Evolutionary conservation across 2,888 invertebrate species (phyloP).

Genomic region (Piscicola geometra): DNA sequence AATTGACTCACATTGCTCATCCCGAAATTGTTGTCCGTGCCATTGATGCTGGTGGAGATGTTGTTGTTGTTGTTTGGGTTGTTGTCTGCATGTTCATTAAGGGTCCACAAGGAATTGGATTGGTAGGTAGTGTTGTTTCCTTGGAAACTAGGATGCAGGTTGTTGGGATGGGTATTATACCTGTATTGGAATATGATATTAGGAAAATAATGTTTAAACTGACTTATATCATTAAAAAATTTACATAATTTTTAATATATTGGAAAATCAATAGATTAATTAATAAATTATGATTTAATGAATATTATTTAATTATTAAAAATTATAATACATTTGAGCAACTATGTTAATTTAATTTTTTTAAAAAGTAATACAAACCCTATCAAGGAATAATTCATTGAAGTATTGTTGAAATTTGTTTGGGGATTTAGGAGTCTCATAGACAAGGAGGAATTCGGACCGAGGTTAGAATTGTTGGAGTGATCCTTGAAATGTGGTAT

Average conservation of each 20-base stretch:
- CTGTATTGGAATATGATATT: neutral
- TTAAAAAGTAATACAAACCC: neutral
- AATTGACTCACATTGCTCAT: conserved; percentile 7
- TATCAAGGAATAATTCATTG: conserved; percentile 5
- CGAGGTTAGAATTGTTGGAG: neutral
- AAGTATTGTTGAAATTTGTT: conserved; percentile 9
- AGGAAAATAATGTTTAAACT: too few species aligned
- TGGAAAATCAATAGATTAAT: too few species aligned
- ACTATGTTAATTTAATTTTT: neutral
- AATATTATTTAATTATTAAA: too few species aligned
- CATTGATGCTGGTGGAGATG: neutral
- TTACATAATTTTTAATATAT: too few species aligned
- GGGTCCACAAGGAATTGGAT: neutral
- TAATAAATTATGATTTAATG: too few species aligned
- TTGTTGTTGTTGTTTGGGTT: neutral
- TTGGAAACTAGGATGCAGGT: neutral
- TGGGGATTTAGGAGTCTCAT: conserved; percentile 16
- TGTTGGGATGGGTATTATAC: conserved; percentile 14
- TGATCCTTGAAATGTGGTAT: conserved; percentile 21
- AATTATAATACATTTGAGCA: neutral
- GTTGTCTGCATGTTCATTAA: conserved; percentile 4
- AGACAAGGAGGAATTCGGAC: neutral
- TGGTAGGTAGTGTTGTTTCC: neutral
- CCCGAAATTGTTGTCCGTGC: neutral
- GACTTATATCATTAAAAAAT: too few species aligned